Conservation (phyloP, 2,797 vertebrate species). For the Pelobates cultripes region DNA sequence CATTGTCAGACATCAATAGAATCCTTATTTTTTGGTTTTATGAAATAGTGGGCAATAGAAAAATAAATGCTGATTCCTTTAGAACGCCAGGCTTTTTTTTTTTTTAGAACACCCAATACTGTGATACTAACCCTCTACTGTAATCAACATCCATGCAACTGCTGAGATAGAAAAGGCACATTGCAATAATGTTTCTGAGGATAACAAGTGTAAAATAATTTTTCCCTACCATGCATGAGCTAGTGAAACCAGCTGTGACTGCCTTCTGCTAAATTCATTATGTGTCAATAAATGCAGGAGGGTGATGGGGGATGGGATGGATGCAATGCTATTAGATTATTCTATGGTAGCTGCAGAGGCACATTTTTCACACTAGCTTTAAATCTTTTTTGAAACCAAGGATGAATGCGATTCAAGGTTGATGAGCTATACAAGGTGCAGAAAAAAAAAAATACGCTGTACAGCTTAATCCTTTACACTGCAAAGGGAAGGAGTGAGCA, state of each 20-base stretch:
- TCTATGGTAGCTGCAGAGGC: conserved; percentile 51
- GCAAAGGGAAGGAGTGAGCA: background rate
- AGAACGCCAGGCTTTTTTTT: background rate
- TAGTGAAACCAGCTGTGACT: conserved; percentile 49
- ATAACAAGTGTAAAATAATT: conserved; percentile 33
- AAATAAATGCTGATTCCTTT: background rate
- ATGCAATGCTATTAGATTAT: conserved; percentile 18
- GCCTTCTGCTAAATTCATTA: conserved; percentile 56
- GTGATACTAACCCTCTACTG: conserved; percentile 1
- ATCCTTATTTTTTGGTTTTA: conserved; percentile 14
- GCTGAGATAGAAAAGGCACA: background rate
- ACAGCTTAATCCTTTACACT: background rate
- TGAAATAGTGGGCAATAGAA: background rate
- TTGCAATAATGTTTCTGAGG: conserved; percentile 14
- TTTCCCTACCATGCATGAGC: conserved; percentile 37
- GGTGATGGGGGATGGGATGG: conserved; percentile 50
- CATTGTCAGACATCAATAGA: conserved; percentile 40
- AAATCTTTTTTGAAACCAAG: conserved; percentile 15
- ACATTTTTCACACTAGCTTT: conserved; percentile 40
- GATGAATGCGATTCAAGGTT: conserved; percentile 9
- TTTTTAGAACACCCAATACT: conserved; percentile 1
- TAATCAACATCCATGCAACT: background rate
- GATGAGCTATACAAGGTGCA: conserved; percentile 17
- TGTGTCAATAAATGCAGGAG: conserved; percentile 54
- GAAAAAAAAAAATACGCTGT: background rate